phyloP scores from a whole-genome alignment of 2,113 vertebrate genomes.

The Capreolus pygargus region DNA sequence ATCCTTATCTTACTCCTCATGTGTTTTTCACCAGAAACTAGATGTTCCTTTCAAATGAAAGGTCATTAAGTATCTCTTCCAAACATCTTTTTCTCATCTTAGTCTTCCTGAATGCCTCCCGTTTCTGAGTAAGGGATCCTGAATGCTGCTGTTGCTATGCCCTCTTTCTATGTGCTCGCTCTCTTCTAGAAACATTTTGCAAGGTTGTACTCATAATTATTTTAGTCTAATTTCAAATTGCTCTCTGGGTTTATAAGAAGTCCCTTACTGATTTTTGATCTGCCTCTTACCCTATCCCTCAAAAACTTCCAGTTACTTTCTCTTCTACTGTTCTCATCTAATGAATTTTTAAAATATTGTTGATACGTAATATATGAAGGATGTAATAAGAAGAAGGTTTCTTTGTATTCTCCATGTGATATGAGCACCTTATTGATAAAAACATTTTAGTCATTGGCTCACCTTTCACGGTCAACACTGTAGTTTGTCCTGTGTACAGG shows the following conservation, averaged over 20 bases:
- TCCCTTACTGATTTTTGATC: background rate
- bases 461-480: background rate
- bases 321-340: background rate
- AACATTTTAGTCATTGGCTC: background rate
- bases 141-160: background rate
- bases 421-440: background rate
- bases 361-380: conserved; percentile 23
- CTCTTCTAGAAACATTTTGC: background rate
- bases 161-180: background rate
- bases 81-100: background rate
- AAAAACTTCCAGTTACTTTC: background rate
- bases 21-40: background rate
- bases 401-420: background rate
- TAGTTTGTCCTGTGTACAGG: background rate
- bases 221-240: background rate
- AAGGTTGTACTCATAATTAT: background rate
- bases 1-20: background rate
- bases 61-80: background rate
- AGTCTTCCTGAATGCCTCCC: conserved; percentile 31
- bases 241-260: background rate
- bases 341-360: background rate
- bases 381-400: background rate
- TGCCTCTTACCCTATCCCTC: background rate
- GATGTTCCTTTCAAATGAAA: background rate
- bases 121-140: background rate